phyloP scores from a whole-genome alignment of 2,113 vertebrate genomes.

The Tympanuchus pallidicinctus region DNA sequence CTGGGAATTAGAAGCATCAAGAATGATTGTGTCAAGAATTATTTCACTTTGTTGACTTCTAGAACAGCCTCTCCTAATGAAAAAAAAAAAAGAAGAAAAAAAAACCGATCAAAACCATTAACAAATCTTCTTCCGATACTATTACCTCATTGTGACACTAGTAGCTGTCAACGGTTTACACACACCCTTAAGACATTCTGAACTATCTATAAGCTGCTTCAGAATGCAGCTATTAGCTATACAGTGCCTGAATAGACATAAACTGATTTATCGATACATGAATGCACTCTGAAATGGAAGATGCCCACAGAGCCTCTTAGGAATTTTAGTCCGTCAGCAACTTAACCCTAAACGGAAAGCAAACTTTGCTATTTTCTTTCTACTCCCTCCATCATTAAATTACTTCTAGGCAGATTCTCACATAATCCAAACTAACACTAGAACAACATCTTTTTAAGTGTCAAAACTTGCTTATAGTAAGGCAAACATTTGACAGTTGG shows the following conservation, averaged over 20 bases:
- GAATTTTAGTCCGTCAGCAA: background rate
- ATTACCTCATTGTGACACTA: background rate
- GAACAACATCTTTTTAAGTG: background rate
- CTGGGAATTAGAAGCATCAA: background rate
- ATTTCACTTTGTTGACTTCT: background rate
- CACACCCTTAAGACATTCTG: background rate
- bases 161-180: background rate
- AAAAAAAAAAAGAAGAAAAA: background rate
- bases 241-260: background rate
- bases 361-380: background rate
- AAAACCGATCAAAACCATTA: background rate
- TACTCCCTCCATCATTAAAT: background rate
- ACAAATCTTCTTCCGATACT: background rate
- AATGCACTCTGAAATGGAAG: background rate
- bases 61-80: background rate
- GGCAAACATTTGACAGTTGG: background rate
- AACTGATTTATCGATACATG: background rate
- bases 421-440: background rate
- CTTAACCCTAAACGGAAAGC: background rate
- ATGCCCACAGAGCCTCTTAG: background rate
- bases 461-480: accelerated
- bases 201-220: background rate
- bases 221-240: background rate
- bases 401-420: background rate
- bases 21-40: background rate